Evolutionary conservation across 2,113 vertebrate species (phyloP), one percentile per base, ranked within the genome.

Genomic region (Odocoileus hemionus): DNA sequence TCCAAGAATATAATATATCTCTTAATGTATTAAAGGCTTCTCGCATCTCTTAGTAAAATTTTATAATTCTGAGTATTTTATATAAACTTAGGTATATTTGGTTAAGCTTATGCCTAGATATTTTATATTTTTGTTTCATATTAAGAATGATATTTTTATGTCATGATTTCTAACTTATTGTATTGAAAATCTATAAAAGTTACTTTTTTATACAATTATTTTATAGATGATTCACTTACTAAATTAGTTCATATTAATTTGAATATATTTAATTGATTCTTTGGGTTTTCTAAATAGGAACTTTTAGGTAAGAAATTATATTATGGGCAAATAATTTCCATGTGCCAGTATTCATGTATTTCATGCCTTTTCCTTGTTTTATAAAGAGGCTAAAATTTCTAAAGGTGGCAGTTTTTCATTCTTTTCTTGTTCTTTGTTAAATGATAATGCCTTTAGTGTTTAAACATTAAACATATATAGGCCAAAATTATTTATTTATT

Each of bases 231-330:
- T 54, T 4, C 50, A 93, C 36, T 47, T 67, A 36, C 19, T 70
- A 97, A 96, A 86, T 5, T 52, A 85, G 23, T 87, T 97, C 14
- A 61, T 58, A 90, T 67, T 70, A 92, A 60, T 93, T 93, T 86
- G 52, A 92, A 16, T 60, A 79, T 78, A 13, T 84, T 94, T 92
- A 6, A 90, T 52, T 78, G 45, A 50, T 83, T 78, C 7, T 84
- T 79, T 28, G 2, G 19, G n/a, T 87, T 89, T 97, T 94, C 23
- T 91, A 91, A 33, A 19, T 16, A 74, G 3, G 1, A 17, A 90
- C 0, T 84, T 80, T 50, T 21, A 86, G 28, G 26, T 74, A 60
- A 92, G 21, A 92, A 95, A 55, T 92, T 92, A 9, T 64, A 78
- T 92, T 33, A 64, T 15, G 58, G 60, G 13, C 30, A 92, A 83